phyloP scores from a whole-genome alignment of 2,113 vertebrate genomes.

The Centropus bengalensis region DNA sequence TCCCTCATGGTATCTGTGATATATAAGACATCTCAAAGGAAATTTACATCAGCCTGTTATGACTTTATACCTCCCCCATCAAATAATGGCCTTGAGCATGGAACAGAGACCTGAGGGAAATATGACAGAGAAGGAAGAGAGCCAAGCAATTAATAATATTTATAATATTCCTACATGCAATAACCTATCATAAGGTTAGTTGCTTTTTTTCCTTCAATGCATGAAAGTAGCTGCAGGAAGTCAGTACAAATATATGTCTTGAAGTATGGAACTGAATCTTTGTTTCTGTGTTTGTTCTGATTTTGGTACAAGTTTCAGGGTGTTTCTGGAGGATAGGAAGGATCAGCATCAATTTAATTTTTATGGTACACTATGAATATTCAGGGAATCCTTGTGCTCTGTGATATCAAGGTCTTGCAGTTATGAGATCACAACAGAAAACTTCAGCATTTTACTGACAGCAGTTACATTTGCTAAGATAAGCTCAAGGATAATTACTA shows the following conservation, averaged over 20 bases:
- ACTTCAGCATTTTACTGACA: neutral
- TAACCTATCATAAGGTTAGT: conserved; percentile 43
- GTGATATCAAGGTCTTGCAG: neutral
- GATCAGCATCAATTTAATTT: neutral
- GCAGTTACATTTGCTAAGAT: neutral
- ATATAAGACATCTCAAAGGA: conserved; percentile 64
- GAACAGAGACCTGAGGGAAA: conserved; percentile 65
- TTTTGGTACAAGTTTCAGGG: neutral
- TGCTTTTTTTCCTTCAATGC: neutral
- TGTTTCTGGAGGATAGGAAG: neutral
- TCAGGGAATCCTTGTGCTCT: neutral
- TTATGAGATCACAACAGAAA: neutral
- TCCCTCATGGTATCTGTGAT: conserved; percentile 30
- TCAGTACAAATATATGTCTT: neutral
- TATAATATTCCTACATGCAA: conserved; percentile 51
- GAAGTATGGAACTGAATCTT: neutral
- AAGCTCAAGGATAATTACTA: neutral
- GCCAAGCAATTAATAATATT: conserved; percentile 70
- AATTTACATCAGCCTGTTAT: conserved; percentile 69
- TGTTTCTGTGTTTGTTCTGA: neutral
- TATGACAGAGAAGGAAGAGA: conserved; percentile 58
- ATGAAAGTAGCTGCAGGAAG: neutral
- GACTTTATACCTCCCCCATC: conserved; percentile 58
- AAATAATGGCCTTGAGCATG: conserved; percentile 60
- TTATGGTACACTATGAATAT: neutral